Base-by-base conservation (phyloP, 2,888 invertebrate genomes). In the Eueremaeus valkanovi region DNA sequence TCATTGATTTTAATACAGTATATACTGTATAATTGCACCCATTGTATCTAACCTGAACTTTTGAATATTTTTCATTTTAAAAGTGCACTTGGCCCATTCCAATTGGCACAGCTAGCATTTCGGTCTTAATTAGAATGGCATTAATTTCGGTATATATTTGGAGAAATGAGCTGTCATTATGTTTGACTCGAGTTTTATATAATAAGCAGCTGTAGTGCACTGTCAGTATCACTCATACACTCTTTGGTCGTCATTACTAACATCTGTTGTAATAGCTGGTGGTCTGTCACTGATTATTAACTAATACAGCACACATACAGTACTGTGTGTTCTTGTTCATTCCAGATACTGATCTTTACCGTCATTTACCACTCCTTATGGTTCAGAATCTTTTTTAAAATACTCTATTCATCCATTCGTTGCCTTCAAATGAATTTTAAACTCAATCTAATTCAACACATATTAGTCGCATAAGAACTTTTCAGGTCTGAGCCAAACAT, bases 201-300 rank as follows among this genome's bases (percentile, higher is more conserved):
- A 36, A 36, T 66, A 36, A 36, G 36, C 66, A 66, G 66, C 66
- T 66, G 66, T 66, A 29, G 29, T 29, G 8, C 24, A 21, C 33
- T 27, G 5, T 36, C 29, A 13, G 29, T 58, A 9, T 13, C 33
- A 66, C 6, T 21, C 18, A n/a, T 58, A 66, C 16, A 66, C 36
- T n/a, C 33, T 66, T 36, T 66, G 66, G 36, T 66, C 33, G 33
- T 66, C 66, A 66, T 66, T 66, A 66, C 33, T 33, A 66, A 66
- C 66, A 66, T 66, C 66, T 66, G 66, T 66, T 66, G 66, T 36
- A 61, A 61, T 29, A 11, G 16, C n/a, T 61, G 24, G 51, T 18
- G 51, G n/a, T n/a, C n/a, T 27, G 21, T 58, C n/a, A 24, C 58
- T 58, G 58, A 24, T 24, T 27, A 24, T 58, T 11, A 27, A 27